A percentile compares a stretch with the other conserved stretches of the same genome.
phyloP scores from a whole-genome alignment of 2,888 invertebrate species.

The Drosophila macrospina region DNA sequence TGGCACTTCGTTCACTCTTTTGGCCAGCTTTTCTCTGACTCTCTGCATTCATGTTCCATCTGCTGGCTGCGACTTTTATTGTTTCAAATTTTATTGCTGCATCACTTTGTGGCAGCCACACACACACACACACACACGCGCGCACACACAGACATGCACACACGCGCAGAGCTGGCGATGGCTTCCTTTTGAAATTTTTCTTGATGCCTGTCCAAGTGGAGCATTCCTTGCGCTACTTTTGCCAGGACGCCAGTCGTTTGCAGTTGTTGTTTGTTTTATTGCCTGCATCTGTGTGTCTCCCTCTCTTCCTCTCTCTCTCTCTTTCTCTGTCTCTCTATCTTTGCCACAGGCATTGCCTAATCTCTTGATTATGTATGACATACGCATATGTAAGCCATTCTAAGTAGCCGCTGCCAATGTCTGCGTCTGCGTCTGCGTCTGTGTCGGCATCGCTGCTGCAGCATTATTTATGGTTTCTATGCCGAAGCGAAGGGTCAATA shows the following conservation, averaged over 20 bases:
- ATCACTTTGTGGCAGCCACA: slow-evolving; percentile 70
- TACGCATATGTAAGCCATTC: slow-evolving; percentile 72
- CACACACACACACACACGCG: slow-evolving; percentile 27
- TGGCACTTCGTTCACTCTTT: slow-evolving; percentile 41
- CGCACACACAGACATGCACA: no score
- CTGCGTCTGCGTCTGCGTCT: slow-evolving; percentile 5
- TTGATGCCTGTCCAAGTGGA: slow-evolving; percentile 80
- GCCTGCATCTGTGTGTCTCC: slow-evolving; percentile 33
- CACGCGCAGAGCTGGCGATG: slow-evolving; percentile 25
- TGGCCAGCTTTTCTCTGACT: slow-evolving; percentile 2
- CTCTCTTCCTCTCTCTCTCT: not conserved
- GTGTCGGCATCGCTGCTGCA: slow-evolving; percentile 22
- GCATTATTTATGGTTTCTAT: slow-evolving; percentile 66
- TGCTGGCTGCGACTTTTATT: slow-evolving; percentile 70
- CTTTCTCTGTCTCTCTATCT: not conserved
- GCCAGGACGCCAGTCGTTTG: slow-evolving; percentile 24
- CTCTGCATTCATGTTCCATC: slow-evolving; percentile 26
- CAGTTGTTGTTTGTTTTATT: slow-evolving; percentile 55
- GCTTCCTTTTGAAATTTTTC: slow-evolving; percentile 67
- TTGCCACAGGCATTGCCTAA: slow-evolving; percentile 53
- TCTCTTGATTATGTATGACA: slow-evolving; percentile 79
- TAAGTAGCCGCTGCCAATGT: slow-evolving; percentile 41
- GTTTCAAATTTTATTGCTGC: slow-evolving; percentile 82
- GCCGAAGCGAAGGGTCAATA: slow-evolving; percentile 62
- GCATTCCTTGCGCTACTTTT: slow-evolving; percentile 58